phyloP scores from a whole-genome alignment of 2,797 vertebrate species.

The Pangasius macronema region DNA sequence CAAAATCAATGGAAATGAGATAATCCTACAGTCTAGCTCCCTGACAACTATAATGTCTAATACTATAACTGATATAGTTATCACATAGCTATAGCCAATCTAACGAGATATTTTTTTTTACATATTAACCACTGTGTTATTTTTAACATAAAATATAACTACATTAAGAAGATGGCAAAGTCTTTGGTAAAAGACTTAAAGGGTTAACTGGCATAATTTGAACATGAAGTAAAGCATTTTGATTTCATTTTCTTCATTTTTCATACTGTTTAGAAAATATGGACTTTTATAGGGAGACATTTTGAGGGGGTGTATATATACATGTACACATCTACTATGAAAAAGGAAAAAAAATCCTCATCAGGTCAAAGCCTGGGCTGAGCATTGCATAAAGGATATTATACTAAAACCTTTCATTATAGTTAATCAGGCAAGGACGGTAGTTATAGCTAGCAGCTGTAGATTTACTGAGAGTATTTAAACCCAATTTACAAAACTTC shows the following conservation, averaged over 20 bases:
- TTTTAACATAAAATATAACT: background rate
- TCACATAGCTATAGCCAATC: background rate
- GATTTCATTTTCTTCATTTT: background rate
- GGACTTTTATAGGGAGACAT: background rate
- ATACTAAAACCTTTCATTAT: constrained; percentile 25
- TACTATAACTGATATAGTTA: too few species aligned
- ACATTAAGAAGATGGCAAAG: background rate
- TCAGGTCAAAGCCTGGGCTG: constrained; percentile 17
- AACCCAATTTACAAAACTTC: constrained; percentile 11
- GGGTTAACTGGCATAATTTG: background rate
- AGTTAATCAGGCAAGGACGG: constrained; percentile 2
- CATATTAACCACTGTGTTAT: constrained; percentile 19
- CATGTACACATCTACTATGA: background rate
- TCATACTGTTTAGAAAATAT: background rate
- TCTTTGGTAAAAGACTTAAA: background rate
- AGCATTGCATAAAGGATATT: constrained; percentile 14
- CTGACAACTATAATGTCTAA: constrained; percentile 1
- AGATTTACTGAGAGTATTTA: background rate
- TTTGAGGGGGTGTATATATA: constrained; percentile 14
- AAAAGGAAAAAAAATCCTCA: background rate
- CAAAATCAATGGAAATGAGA: background rate
- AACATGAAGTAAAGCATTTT: background rate
- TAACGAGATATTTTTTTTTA: background rate
- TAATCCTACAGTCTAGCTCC: constrained; percentile 7
- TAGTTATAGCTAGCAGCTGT: background rate